phyloP scores from a whole-genome alignment of 2,888 invertebrate genomes.

The Pheosia tremula region DNA sequence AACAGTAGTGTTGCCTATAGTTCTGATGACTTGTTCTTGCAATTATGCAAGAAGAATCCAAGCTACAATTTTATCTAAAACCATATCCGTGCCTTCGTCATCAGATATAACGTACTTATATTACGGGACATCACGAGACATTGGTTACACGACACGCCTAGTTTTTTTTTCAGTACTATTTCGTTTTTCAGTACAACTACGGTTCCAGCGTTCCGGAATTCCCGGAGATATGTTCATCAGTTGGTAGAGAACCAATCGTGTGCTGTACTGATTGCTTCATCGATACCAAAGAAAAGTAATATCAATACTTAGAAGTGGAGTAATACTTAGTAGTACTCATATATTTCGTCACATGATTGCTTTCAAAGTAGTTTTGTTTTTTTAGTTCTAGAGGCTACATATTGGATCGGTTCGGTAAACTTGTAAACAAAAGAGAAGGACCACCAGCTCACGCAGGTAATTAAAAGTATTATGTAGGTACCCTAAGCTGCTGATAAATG shows the following conservation, averaged over 20 bases:
- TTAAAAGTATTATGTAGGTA: too few species aligned
- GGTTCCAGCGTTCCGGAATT: neutral
- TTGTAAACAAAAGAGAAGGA: neutral
- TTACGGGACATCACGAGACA: too few species aligned
- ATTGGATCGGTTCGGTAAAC: neutral
- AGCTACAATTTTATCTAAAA: too few species aligned
- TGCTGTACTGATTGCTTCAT: conserved; percentile 7
- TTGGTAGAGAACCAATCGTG: neutral
- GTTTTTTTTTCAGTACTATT: neutral
- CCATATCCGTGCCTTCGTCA: too few species aligned
- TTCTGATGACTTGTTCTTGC: too few species aligned
- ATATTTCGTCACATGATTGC: too few species aligned
- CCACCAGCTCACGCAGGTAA: neutral
- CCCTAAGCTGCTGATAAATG: too few species aligned
- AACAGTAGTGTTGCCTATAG: too few species aligned
- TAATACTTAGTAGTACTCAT: too few species aligned
- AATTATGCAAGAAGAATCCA: too few species aligned
- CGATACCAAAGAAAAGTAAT: neutral
- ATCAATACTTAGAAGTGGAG: neutral
- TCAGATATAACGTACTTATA: too few species aligned
- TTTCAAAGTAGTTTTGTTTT: neutral
- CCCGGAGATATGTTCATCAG: neutral
- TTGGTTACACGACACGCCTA: neutral
- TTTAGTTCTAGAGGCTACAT: neutral
- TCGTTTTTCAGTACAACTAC: neutral